These are phyloP conservation scores for Stegana nigrithorax DNA, from an alignment of 2,888 invertebrate genomes.

Conservation along the genomic window DNA sequence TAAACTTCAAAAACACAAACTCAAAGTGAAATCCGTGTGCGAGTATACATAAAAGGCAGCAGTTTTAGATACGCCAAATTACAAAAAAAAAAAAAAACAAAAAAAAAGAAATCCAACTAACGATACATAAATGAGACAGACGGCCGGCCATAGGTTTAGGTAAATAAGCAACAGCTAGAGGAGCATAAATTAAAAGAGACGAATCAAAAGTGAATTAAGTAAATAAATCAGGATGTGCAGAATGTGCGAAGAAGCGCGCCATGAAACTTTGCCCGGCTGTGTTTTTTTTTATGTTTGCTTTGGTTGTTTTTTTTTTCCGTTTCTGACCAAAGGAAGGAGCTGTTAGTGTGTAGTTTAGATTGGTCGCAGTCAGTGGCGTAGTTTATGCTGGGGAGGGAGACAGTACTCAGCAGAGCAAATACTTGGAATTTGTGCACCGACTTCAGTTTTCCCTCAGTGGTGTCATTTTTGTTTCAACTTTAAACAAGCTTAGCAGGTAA, in stretches of 20 bases:
- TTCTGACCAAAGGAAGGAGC: not conserved
- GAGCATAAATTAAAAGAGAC: not conserved
- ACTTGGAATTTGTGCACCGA: not conserved
- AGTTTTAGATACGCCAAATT: too few species aligned
- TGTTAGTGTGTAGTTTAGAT: too few species aligned
- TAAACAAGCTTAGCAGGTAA: not conserved
- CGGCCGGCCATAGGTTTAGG: not conserved
- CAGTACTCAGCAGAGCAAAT: not conserved
- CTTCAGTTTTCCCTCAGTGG: not conserved
- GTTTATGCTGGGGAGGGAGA: not conserved
- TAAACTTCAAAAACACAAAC: not conserved
- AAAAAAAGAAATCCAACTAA: not conserved
- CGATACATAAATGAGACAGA: not conserved
- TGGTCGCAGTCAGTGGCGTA: not conserved
- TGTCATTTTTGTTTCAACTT: not conserved
- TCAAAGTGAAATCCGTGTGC: not conserved
- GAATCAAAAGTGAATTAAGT: conserved; percentile 4
- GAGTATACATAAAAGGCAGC: too few species aligned
- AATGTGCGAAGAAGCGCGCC: not conserved
- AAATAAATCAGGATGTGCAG: conserved; percentile 8
- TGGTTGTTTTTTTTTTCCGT: not conserved
- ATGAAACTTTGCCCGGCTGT: not conserved
- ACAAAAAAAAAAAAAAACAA: not conserved
- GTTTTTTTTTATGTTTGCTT: not conserved
- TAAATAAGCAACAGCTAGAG: not conserved